Conservation (phyloP, 2,888 invertebrate species). For the Metellina segmentata region DNA sequence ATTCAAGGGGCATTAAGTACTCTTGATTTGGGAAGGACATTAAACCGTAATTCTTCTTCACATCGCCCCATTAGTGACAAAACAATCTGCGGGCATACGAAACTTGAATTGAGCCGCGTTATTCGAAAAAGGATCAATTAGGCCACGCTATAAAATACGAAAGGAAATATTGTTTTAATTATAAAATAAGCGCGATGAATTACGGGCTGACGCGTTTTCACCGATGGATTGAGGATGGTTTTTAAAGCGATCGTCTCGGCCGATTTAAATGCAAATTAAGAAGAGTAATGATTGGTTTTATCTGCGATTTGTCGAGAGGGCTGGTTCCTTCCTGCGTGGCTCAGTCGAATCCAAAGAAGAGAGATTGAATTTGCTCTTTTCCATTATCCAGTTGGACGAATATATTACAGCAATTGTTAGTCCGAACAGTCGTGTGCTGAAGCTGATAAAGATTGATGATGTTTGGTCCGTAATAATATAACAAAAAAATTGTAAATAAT, state of each 20-base stretch:
- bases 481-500: slow-evolving; percentile 56
- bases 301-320: not conserved
- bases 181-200: slow-evolving; percentile 21
- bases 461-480: slow-evolving; percentile 49
- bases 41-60: slow-evolving; percentile 73
- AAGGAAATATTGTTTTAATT: slow-evolving; percentile 36
- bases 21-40: slow-evolving; percentile 68
- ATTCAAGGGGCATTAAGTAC: slow-evolving; percentile 69
- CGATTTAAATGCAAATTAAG: slow-evolving; percentile 39
- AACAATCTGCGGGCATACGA: slow-evolving; percentile 60
- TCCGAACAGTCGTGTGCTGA: slow-evolving; percentile 54
- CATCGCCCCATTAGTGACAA: slow-evolving; percentile 69
- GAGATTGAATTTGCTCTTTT: slow-evolving; percentile 55
- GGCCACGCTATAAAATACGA: not conserved
- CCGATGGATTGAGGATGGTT: not conserved
- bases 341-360: slow-evolving; percentile 55
- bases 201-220: not conserved
- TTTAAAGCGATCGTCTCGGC: not conserved
- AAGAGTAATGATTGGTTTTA: not conserved
- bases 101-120: slow-evolving; percentile 52
- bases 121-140: slow-evolving; percentile 57
- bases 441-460: slow-evolving; percentile 66
- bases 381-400: slow-evolving; percentile 68
- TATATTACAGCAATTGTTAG: slow-evolving; percentile 65
- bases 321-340: slow-evolving; percentile 42